Evolutionary conservation across 2,113 vertebrate genomes (phyloP).

Genomic region (Ictalurus punctatus): DNA sequence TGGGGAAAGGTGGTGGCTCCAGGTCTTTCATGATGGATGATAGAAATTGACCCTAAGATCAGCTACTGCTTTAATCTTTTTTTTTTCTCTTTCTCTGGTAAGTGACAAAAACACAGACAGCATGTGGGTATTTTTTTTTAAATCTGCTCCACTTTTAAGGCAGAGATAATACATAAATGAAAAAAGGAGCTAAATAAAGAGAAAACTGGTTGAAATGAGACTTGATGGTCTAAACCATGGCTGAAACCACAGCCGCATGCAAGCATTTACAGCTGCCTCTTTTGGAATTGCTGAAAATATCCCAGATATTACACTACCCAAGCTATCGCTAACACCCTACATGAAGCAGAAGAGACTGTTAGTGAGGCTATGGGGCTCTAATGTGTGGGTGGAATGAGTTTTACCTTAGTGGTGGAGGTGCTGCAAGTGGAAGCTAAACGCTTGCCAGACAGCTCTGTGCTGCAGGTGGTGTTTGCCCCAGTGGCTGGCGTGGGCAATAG

Average conservation of each 20-base stretch:
- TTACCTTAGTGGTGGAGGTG: slow-evolving; percentile 75
- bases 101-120: slow-evolving; percentile 22
- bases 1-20: slow-evolving; percentile 36
- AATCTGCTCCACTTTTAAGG: slow-evolving; percentile 13
- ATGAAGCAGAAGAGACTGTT: not conserved
- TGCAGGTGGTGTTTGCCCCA: slow-evolving; percentile 67
- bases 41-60: slow-evolving; percentile 49
- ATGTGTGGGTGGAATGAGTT: slow-evolving; percentile 14
- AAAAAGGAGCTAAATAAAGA: not conserved
- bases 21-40: slow-evolving; percentile 48
- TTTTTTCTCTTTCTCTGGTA: not conserved
- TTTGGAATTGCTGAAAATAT: slow-evolving; percentile 19
- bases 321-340: slow-evolving; percentile 11
- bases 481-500: slow-evolving; percentile 76
- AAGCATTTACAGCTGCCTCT: not conserved
- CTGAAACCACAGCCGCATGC: not conserved
- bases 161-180: slow-evolving; percentile 1
- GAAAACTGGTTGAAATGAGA: slow-evolving; percentile 8
- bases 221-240: not conserved
- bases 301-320: slow-evolving; percentile 1
- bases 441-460: slow-evolving; percentile 71
- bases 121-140: slow-evolving; percentile 25
- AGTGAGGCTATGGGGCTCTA: not conserved
- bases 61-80: slow-evolving; percentile 40
- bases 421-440: slow-evolving; percentile 71